Evolutionary conservation across 2,888 invertebrate species (phyloP).

Genomic region (Hemithea aestivaria): DNA sequence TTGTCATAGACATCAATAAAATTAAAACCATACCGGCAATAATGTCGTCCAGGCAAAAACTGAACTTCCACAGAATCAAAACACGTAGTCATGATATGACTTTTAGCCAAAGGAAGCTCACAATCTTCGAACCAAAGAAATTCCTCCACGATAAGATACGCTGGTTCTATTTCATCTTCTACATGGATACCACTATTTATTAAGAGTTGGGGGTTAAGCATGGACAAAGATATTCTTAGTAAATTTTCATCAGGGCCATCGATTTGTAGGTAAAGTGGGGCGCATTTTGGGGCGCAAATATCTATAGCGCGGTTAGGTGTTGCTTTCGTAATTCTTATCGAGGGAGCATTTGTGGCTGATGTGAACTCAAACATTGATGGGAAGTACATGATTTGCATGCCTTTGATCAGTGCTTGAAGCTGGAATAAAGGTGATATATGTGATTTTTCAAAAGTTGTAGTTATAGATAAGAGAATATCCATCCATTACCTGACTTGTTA

Average conservation of each 20-base stretch:
- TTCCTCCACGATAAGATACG: constrained; percentile 53
- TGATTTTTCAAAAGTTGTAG: too few species aligned
- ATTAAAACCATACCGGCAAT: constrained; percentile 53
- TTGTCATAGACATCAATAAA: too few species aligned
- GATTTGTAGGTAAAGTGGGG: constrained; percentile 63
- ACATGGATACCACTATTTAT: constrained; percentile 47
- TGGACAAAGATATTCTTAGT: constrained; percentile 45
- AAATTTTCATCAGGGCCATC: constrained; percentile 51
- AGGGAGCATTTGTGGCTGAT: constrained; percentile 48
- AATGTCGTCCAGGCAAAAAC: constrained; percentile 60
- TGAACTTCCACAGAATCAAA: constrained; percentile 50
- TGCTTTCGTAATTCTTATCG: constrained; percentile 40
- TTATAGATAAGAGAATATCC: constrained; percentile 1
- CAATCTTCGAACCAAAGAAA: constrained; percentile 62
- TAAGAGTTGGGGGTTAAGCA: constrained; percentile 56
- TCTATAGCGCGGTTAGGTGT: constrained; percentile 39
- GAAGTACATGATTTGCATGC: constrained; percentile 38
- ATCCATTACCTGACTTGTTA: too few species aligned
- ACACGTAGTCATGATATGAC: constrained; percentile 46
- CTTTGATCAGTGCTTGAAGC: constrained; percentile 37
- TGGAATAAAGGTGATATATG: constrained; percentile 29
- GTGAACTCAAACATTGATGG: constrained; percentile 56
- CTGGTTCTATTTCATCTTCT: constrained; percentile 50
- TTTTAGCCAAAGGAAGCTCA: constrained; percentile 42
- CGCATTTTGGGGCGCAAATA: constrained; percentile 46